These are phyloP conservation scores for Drosophila erecta DNA, from an alignment of 1,140 invertebrate species.

Conservation along the genomic window DNA sequence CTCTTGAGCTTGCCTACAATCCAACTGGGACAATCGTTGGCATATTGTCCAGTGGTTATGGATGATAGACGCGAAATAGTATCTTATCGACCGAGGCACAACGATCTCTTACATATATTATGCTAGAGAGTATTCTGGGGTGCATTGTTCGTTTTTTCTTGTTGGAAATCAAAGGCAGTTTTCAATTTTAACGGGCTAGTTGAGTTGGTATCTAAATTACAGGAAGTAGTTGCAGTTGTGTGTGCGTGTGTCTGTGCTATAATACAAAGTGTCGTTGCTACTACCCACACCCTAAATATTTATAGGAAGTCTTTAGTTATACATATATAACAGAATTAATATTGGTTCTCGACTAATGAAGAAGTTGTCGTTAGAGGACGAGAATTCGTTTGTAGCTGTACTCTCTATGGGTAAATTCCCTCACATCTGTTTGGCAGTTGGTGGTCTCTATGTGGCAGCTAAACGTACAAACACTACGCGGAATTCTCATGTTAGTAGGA, in stretches of 20 bases:
- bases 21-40: slow-evolving; percentile 63
- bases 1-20: slow-evolving; percentile 42
- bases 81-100: not conserved
- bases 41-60: slow-evolving; percentile 69
- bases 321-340: slow-evolving; percentile 72
- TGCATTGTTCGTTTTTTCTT: slow-evolving; percentile 69
- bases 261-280: slow-evolving; percentile 76
- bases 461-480: slow-evolving; percentile 67
- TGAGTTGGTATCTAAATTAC: slow-evolving; percentile 54
- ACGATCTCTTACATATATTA: slow-evolving; percentile 29
- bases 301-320: slow-evolving; percentile 78
- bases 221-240: slow-evolving; percentile 61
- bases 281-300: slow-evolving; percentile 79
- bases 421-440: slow-evolving; percentile 56
- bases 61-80: not conserved
- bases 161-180: slow-evolving; percentile 72
- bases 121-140: slow-evolving; percentile 65
- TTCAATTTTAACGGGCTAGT: slow-evolving; percentile 68
- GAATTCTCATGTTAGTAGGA: slow-evolving; percentile 83
- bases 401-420: slow-evolving; percentile 8
- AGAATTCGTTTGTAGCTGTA: slow-evolving; percentile 80
- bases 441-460: slow-evolving; percentile 4
- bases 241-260: slow-evolving; percentile 66
- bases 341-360: slow-evolving; percentile 84
- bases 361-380: slow-evolving; percentile 84